A percentile compares a stretch with the other conserved stretches of the same genome.
Evolutionary conservation across 1,140 invertebrate species (phyloP).

Genomic region (Drosophila parabipectinata): DNA sequence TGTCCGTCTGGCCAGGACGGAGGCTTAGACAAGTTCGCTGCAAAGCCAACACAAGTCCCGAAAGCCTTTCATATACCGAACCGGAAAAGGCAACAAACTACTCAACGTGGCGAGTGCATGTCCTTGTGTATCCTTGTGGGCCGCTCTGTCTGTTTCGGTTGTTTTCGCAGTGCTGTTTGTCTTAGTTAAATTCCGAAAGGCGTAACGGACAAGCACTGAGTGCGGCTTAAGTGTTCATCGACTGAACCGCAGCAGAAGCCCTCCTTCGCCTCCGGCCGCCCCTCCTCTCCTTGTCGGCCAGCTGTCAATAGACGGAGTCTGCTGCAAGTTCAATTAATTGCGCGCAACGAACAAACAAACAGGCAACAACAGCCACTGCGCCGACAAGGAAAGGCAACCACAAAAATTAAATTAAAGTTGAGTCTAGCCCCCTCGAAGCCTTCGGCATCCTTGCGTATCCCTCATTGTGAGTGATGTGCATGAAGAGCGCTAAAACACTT

Average conservation of each 20-base stretch:
- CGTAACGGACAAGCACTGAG: slow-evolving; percentile 77
- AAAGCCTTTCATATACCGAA: slow-evolving; percentile 75
- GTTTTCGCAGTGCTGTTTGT: slow-evolving; percentile 80
- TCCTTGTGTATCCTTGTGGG: slow-evolving; percentile 11
- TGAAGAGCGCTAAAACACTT: slow-evolving; percentile 76
- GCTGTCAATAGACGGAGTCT: slow-evolving; percentile 73
- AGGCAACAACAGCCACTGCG: slow-evolving; percentile 44
- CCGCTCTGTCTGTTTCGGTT: slow-evolving; percentile 56
- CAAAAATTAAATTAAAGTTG: slow-evolving; percentile 83
- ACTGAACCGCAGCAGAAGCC: slow-evolving; percentile 71
- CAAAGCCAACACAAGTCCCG: slow-evolving; percentile 79
- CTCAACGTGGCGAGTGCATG: slow-evolving; percentile 23
- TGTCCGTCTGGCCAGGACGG: slow-evolving; percentile 27
- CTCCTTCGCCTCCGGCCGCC: background rate
- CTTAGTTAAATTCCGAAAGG: slow-evolving; percentile 80
- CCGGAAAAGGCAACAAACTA: slow-evolving; percentile 76
- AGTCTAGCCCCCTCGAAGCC: slow-evolving; percentile 32
- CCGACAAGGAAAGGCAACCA: slow-evolving; percentile 54
- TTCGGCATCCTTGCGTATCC: slow-evolving; percentile 1
- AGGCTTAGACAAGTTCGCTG: slow-evolving; percentile 78
- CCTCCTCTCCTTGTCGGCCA: slow-evolving; percentile 13
- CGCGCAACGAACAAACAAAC: slow-evolving; percentile 78
- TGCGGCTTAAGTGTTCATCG: slow-evolving; percentile 82
- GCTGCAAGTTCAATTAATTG: slow-evolving; percentile 83
- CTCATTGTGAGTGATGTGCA: slow-evolving; percentile 72